Base-by-base conservation (phyloP, 2,888 invertebrate species). In the Bruchidius siliquastri region DNA sequence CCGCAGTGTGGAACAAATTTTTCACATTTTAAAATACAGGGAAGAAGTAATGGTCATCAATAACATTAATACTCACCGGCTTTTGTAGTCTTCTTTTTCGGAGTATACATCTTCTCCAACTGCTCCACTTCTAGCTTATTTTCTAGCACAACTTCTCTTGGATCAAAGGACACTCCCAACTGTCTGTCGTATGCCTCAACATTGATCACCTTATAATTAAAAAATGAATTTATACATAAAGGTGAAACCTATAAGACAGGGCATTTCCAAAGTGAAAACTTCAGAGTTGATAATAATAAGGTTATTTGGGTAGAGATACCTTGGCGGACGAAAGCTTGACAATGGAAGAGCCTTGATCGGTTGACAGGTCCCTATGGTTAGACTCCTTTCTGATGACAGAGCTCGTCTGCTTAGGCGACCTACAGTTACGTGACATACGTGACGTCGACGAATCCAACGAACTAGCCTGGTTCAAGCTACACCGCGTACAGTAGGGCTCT, bases 141-240 rank as follows among this genome's bases (percentile, higher is more conserved):
- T 67, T 70, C 49, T 8, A 72, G 30, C 70, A 49, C 71, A 21
- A 70, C 22, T 13, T 74, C 72, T 67, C 73, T 68, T n/a, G 21
- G 20, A 66, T 73, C 72, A 73, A 76, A 76, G 32, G 74, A 76
- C 13, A 74, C 73, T 3, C 72, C 21, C 22, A 74, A 74, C 32
- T 49, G 49, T 13, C 49, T 49, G 6, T 49, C 49, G 13, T 49
- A 49, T 8, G 3, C 49, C 1, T 3, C 49, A 8, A 18, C 1
- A 13, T 13, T 49, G 49, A 49, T 49, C 1, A 13, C 18, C 49
- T 49, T 1, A 26, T 26, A 26, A 26, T 8, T 4, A 26, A 26
- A 26, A 26, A n/a, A n/a, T n/a, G n/a, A n/a, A n/a, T n/a, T n/a
- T 26, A 26, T 26, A 26, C 26, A 26, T 26, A 26, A 8, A 26